These are phyloP conservation scores for Malurus cyaneus DNA, from an alignment of 2,113 vertebrate species.

Conservation along the genomic window DNA sequence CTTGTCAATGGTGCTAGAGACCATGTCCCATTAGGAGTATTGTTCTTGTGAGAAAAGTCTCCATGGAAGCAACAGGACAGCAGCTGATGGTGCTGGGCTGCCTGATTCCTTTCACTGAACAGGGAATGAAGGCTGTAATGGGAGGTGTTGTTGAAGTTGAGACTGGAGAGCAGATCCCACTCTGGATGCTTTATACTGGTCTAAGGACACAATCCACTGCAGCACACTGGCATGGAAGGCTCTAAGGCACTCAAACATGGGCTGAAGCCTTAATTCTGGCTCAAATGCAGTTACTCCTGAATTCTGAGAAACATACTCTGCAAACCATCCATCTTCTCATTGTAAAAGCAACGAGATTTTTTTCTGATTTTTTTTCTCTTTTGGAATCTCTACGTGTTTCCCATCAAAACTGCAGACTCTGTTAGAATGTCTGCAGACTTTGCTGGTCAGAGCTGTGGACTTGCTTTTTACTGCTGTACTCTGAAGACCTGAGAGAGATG, in stretches of 20 bases:
- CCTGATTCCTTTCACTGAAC: background rate
- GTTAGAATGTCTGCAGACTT: background rate
- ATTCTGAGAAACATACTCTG: background rate
- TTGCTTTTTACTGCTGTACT: background rate
- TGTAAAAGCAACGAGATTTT: background rate
- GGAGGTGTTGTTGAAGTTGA: background rate
- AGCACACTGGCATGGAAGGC: background rate
- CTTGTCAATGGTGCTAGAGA: background rate
- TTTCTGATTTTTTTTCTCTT: background rate
- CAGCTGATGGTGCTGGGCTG: background rate
- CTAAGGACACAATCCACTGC: background rate
- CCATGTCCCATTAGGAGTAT: accelerated
- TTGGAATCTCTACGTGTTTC: background rate
- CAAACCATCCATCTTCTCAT: background rate
- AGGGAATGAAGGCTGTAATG: background rate
- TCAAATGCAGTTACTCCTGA: background rate
- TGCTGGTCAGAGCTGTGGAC: background rate
- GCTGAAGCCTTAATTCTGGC: background rate
- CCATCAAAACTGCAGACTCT: background rate
- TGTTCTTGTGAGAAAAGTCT: background rate
- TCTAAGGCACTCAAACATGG: background rate
- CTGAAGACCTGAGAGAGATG: background rate
- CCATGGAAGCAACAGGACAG: background rate
- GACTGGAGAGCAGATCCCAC: background rate
- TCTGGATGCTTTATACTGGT: background rate